These are phyloP conservation scores for Epinotia brunnichana DNA, from an alignment of 2,888 invertebrate species.

Conservation along the genomic window DNA sequence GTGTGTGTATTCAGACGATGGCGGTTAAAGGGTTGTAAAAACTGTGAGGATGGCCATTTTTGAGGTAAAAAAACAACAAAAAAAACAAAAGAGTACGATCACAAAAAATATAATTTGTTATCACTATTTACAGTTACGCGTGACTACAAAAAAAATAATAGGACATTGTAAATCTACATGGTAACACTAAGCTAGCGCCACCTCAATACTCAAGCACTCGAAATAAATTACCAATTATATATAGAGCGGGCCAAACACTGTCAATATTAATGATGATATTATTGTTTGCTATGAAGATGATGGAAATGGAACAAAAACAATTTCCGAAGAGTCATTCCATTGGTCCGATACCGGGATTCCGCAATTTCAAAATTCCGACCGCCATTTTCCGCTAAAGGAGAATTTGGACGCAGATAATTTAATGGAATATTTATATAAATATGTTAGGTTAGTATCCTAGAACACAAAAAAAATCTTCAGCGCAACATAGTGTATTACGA, in stretches of 20 bases:
- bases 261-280: constrained; percentile 1
- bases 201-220: constrained; percentile 22
- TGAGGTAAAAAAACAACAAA: constrained; percentile 56
- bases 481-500: too few species aligned
- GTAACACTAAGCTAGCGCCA: constrained; percentile 53
- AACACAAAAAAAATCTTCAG: too few species aligned
- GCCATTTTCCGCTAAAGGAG: too few species aligned
- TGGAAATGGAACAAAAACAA: too few species aligned
- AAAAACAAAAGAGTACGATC: constrained; percentile 59
- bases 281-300: not conserved
- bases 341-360: too few species aligned
- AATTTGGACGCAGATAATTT: too few species aligned
- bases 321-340: too few species aligned
- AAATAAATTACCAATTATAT: constrained; percentile 44
- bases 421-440: too few species aligned
- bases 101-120: constrained; percentile 81
- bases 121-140: constrained; percentile 74
- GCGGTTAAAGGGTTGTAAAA: too few species aligned
- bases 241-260: constrained; percentile 5
- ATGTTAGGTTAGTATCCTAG: too few species aligned
- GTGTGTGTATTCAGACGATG: too few species aligned
- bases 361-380: too few species aligned
- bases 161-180: constrained; percentile 46
- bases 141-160: constrained; percentile 59
- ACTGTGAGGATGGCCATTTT: not conserved